Conservation (phyloP, 2,797 vertebrate genomes). For the Peromyscus nudipes region DNA sequence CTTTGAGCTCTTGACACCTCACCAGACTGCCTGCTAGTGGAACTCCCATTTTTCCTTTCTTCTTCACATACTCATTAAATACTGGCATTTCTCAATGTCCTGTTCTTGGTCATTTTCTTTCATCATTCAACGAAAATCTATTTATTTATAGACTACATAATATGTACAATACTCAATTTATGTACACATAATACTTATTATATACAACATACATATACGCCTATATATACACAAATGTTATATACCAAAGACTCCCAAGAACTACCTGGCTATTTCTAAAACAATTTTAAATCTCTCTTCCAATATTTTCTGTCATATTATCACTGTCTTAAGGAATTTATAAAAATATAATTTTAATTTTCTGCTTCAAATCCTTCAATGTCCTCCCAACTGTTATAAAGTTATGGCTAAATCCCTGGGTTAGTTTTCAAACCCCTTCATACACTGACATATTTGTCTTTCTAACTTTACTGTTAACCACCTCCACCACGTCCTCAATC, state of each 20-base stretch:
- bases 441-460: not conserved
- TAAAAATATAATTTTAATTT: conserved; percentile 56
- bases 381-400: not conserved
- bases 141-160: not conserved
- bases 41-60: conserved; percentile 26
- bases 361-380: conserved; percentile 43
- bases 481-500: not conserved
- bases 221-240: not conserved
- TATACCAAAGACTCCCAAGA: not conserved
- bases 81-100: not conserved
- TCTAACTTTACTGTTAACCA: not conserved
- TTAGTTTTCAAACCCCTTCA: not conserved
- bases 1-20: not conserved
- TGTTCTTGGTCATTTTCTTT: conserved; percentile 1
- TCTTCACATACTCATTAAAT: conserved; percentile 47
- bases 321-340: not conserved
- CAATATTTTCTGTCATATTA: conserved; percentile 17
- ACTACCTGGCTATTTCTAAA: conserved; percentile 53
- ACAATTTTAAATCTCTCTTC: conserved; percentile 47
- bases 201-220: not conserved
- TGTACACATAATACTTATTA: not conserved
- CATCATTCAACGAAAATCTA: not conserved
- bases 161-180: not conserved
- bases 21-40: not conserved
- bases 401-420: not conserved